phyloP scores from a whole-genome alignment of 2,888 invertebrate species.

The Eupithecia vulgata region DNA sequence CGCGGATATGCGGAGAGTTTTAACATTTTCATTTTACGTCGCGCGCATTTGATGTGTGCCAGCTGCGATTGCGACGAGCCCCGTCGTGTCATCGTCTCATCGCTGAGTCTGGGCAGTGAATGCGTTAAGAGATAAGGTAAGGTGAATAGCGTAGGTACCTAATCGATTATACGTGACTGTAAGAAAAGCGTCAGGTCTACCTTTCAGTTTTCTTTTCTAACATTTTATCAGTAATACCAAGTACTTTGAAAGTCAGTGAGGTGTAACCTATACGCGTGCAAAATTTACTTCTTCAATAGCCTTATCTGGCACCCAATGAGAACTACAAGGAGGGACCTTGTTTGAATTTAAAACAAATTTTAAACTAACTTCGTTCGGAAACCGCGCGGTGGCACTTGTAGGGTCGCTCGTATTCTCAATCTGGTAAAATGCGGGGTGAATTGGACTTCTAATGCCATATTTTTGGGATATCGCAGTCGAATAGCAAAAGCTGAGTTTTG shows the following conservation, averaged over 20 bases:
- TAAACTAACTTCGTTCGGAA: constrained; percentile 61
- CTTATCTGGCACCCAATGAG: constrained; percentile 57
- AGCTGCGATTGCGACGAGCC: no score
- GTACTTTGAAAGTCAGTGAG: constrained; percentile 39
- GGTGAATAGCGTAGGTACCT: no score
- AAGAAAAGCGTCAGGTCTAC: no score
- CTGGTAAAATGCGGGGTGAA: constrained; percentile 31
- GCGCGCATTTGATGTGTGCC: no score
- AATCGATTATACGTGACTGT: no score
- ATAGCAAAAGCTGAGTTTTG: neutral
- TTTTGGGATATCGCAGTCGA: neutral
- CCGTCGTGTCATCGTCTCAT: no score
- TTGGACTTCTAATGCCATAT: constrained; percentile 50
- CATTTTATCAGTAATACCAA: constrained; percentile 31
- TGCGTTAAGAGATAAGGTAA: no score
- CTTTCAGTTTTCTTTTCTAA: constrained; percentile 29
- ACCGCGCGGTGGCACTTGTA: constrained; percentile 54
- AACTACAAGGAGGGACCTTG: constrained; percentile 56
- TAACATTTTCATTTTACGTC: no score
- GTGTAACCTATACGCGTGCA: constrained; percentile 51
- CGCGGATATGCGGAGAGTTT: no score
- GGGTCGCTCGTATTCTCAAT: constrained; percentile 53
- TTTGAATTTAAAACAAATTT: constrained; percentile 62
- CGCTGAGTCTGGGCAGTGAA: no score
- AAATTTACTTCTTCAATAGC: constrained; percentile 55